These are phyloP conservation scores for Melierax canorus DNA, from an alignment of 2,113 vertebrate genomes.

Conservation along the genomic window DNA sequence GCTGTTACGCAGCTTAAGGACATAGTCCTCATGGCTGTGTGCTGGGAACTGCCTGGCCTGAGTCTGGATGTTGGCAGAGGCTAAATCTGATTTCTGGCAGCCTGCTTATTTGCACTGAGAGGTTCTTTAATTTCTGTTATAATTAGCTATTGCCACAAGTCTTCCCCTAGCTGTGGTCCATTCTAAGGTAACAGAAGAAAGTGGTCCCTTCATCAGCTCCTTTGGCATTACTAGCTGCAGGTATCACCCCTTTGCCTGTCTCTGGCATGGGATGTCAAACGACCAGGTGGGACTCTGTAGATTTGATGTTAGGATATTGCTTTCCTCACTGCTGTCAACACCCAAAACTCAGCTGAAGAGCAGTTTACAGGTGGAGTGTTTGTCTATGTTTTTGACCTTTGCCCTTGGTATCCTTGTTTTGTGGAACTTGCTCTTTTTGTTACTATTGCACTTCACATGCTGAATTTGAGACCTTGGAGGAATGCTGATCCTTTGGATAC, in stretches of 20 bases:
- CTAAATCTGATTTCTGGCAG: not conserved
- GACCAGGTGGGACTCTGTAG: not conserved
- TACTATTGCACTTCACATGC: not conserved
- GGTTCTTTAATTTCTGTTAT: not conserved
- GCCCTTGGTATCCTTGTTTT: not conserved
- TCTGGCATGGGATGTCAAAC: not conserved
- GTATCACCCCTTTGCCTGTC: not conserved
- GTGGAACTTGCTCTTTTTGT: not conserved
- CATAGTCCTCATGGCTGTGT: not conserved
- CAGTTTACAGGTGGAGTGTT: not conserved
- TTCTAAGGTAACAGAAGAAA: not conserved
- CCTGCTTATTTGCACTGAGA: not conserved
- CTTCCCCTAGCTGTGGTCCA: not conserved
- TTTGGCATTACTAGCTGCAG: not conserved
- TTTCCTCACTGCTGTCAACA: not conserved
- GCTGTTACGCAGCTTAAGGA: not conserved
- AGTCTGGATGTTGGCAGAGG: not conserved
- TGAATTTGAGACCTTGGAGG: not conserved
- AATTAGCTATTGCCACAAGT: not conserved
- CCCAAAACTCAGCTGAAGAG: not conserved
- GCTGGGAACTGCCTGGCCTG: not conserved
- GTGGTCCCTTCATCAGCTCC: not conserved
- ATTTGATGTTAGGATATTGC: not conserved
- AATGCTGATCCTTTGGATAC: not conserved
- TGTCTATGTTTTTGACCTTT: not conserved